Conservation (phyloP, 2,888 invertebrate species). For the Nymphalis polychloros region DNA sequence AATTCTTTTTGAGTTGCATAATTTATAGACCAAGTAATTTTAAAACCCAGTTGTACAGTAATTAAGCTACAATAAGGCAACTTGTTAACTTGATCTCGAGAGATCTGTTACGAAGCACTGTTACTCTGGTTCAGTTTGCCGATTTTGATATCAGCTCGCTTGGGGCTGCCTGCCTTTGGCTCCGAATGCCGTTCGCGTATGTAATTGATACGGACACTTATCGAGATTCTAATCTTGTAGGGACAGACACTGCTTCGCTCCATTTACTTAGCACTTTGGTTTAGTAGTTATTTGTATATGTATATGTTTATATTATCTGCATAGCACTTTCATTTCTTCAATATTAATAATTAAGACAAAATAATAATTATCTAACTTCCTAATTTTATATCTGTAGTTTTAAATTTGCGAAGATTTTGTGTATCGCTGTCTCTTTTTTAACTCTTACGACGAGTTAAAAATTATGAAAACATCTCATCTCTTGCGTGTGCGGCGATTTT, state of each 20-base stretch:
- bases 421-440: background rate
- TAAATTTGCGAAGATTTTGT: too few species aligned
- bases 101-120: conserved; percentile 29
- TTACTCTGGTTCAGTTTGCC: conserved; percentile 30
- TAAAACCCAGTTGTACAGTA: conserved; percentile 10
- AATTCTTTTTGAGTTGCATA: too few species aligned
- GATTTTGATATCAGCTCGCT: conserved; percentile 35
- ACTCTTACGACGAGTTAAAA: background rate
- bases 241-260: conserved; percentile 32
- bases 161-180: conserved; percentile 31
- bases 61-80: conserved; percentile 17
- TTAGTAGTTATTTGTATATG: conserved; percentile 17
- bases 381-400: too few species aligned
- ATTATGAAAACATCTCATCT: background rate
- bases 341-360: background rate
- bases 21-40: too few species aligned
- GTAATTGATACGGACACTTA: conserved; percentile 44
- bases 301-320: conserved; percentile 4
- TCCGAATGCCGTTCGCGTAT: conserved; percentile 37
- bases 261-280: conserved; percentile 30
- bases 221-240: conserved; percentile 41
- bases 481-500: conserved; percentile 9
- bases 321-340: too few species aligned
- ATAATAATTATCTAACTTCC: too few species aligned
- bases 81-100: conserved; percentile 21